Percentiles rank a stretch among this genome's conserved stretches.
These are phyloP conservation scores for Cyrtonyx montezumae DNA, from an alignment of 2,113 vertebrate species.

Conservation along the genomic window DNA sequence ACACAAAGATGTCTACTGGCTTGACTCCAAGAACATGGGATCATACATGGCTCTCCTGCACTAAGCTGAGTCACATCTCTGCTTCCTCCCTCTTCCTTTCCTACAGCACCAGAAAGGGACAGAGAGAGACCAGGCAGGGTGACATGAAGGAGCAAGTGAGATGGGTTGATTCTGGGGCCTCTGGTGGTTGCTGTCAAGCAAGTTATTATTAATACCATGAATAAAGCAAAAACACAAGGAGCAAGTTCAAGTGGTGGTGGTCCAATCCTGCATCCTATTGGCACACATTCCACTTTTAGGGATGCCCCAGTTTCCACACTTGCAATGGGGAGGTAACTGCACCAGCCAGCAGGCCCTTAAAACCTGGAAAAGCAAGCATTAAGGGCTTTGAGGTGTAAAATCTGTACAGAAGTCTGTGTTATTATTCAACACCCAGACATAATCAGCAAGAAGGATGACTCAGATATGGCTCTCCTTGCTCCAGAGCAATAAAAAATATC, in stretches of 20 bases:
- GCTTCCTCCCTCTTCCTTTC: not conserved
- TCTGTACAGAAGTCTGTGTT: not conserved
- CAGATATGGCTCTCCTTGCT: conserved; percentile 14
- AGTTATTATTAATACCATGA: not conserved
- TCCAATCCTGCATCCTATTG: not conserved
- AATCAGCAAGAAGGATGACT: conserved; percentile 47
- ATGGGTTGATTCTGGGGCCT: not conserved
- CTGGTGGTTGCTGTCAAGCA: not conserved
- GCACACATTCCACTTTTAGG: rapidly evolving
- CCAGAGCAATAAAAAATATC: conserved; percentile 35
- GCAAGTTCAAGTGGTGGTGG: not conserved
- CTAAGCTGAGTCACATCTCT: not conserved
- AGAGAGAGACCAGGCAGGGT: not conserved
- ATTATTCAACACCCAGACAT: conserved; percentile 32
- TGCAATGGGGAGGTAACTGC: not conserved
- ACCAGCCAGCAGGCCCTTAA: not conserved
- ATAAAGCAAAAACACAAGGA: not conserved
- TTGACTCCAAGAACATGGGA: not conserved
- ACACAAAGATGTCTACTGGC: not conserved
- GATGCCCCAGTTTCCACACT: not conserved
- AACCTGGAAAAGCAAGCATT: not conserved
- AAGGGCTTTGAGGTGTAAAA: conserved; percentile 4
- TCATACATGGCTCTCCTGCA: not conserved
- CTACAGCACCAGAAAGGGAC: not conserved
- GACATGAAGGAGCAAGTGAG: rapidly evolving